phyloP scores from a whole-genome alignment of 2,113 vertebrate species.

The Pungitius pungitius region DNA sequence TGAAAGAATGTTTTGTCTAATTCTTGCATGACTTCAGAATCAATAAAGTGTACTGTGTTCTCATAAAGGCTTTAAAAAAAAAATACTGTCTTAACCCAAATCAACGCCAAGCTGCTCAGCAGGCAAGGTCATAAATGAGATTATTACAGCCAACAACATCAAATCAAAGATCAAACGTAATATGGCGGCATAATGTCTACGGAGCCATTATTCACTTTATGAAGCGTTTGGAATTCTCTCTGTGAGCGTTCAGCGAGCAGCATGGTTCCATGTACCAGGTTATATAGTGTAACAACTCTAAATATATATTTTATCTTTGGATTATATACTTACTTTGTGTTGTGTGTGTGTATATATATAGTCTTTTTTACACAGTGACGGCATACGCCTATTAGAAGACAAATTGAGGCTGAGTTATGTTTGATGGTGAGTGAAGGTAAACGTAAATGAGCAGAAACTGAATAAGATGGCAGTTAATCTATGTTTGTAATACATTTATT shows the following conservation, averaged over 20 bases:
- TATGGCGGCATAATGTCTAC: neutral
- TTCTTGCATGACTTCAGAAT: constrained; percentile 27
- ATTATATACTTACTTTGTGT: neutral
- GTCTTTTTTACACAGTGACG: too few species aligned
- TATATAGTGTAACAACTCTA: neutral
- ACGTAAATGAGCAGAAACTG: neutral
- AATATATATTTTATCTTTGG: neutral
- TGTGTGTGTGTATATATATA: neutral
- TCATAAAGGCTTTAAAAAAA: constrained; percentile 6
- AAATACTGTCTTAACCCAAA: neutral
- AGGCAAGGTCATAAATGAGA: constrained; percentile 20
- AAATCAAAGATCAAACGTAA: constrained; percentile 8
- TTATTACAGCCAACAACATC: neutral
- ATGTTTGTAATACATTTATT: neutral
- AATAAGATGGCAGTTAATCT: neutral
- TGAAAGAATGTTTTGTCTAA: constrained; percentile 33
- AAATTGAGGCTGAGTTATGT: neutral
- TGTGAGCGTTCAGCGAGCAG: neutral
- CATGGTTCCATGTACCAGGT: neutral
- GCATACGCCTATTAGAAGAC: neutral
- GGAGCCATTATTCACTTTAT: constrained; percentile 1
- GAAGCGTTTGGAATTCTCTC: neutral
- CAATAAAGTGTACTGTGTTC: neutral
- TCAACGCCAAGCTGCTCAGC: constrained; percentile 14
- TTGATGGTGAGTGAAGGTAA: neutral